Evolutionary conservation across 1,140 invertebrate species (phyloP), one percentile per base, ranked within the genome.

Genomic region (Sminthurides bifidus): DNA sequence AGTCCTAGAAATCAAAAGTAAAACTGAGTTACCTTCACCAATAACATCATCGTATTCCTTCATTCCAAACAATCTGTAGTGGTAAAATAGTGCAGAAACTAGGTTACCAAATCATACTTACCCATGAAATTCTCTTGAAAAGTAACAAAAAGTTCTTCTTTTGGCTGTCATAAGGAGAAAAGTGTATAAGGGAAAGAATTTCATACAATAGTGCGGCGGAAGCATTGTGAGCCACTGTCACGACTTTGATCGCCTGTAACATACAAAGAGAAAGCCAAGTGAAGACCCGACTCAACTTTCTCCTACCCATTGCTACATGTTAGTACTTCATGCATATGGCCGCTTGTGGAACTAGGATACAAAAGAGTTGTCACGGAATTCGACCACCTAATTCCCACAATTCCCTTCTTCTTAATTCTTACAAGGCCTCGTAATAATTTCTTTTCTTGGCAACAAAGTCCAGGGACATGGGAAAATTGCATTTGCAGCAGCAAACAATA

Each of bases 161-260:
- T 15, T 59, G 51, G 40, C 55, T 54, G 27, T 57, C 55, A 14
- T 37, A 19, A 2, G 55, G 58, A 21, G 58, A 57, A 38, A 60
- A 58, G 45, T 58, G 43, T 19, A 55, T 26, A 31, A 60, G 31
- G 5, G 52, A 51, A 8, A 64, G 30, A n/a, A 64, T 52, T 58
- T 64, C 62, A 31, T 58, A 54, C 14, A 64, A 46, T 14, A 60
- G 37, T n/a, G 58, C 56, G 2, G 46, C 52, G 1, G 56, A 55
- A 0, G 55, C 52, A 54, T 64, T 60, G 35, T 57, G 58, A 27
- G 35, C 58, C 6, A 58, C 48, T 12, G 31, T 49, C 5, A 64
- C 19, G 17, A 57, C 31, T 49, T 57, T 58, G 19, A 55, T 52
- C 29, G 43, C 44, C 62, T 64, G 50, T 26, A 19, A 21, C 8